These are phyloP conservation scores for Pelagia noctiluca DNA, from an alignment of 30 jellyfish, hydroid and myxozoan genomes.

Conservation along the genomic window DNA sequence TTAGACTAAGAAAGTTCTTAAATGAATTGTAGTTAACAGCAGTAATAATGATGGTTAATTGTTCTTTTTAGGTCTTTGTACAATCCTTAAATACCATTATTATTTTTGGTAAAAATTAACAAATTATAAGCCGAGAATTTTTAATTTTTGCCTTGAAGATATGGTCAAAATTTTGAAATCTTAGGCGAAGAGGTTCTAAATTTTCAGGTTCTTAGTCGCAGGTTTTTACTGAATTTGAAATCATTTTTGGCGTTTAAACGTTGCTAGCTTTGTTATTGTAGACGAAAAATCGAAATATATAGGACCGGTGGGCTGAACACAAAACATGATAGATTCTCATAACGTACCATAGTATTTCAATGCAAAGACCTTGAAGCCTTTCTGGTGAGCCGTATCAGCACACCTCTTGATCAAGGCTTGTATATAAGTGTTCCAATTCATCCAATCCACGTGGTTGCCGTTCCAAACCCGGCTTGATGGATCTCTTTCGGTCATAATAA, in stretches of 20 bases:
- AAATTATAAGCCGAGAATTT: no score
- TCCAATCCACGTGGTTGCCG: constrained; percentile 46
- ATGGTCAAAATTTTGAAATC: no score
- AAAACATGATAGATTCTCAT: neutral
- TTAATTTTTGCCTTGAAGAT: no score
- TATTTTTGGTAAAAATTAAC: no score
- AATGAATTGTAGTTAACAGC: no score
- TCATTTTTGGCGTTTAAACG: neutral
- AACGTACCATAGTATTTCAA: constrained; percentile 44
- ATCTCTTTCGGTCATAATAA: constrained; percentile 52
- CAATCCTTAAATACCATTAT: no score
- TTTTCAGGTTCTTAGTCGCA: neutral
- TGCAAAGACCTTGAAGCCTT: constrained; percentile 41
- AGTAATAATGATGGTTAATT: no score
- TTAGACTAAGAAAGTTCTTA: no score
- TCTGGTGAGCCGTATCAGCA: constrained; percentile 11
- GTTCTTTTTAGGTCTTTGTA: no score
- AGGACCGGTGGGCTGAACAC: neutral
- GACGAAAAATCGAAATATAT: neutral
- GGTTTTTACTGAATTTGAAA: neutral
- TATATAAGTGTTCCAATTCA: constrained; percentile 45
- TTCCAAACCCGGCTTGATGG: constrained; percentile 42
- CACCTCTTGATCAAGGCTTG: constrained; percentile 42
- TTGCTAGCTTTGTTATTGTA: neutral
- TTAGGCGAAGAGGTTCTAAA: neutral